Percentiles rank a stretch among this genome's conserved stretches.
These are phyloP conservation scores for Oncorhynchus masou DNA, from an alignment of 2,113 vertebrate species.

Conservation along the genomic window DNA sequence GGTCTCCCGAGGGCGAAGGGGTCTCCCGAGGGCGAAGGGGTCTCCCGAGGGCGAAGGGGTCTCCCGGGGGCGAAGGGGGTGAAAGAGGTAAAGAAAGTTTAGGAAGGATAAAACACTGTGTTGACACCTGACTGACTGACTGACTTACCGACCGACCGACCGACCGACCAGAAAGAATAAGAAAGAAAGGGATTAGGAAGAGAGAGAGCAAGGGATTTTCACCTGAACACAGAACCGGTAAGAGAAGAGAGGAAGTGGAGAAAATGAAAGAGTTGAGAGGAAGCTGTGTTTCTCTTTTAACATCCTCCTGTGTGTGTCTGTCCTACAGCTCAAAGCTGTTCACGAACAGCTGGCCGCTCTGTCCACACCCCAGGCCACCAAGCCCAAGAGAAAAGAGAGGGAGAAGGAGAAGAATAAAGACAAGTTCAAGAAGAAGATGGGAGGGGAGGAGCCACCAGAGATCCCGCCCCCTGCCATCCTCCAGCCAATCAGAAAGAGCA, in stretches of 20 bases:
- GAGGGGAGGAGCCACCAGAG: constrained; percentile 66
- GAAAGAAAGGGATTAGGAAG: not conserved
- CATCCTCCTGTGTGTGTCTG: constrained; percentile 11
- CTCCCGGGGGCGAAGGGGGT: constrained; percentile 58
- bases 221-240: too few relatives aligned
- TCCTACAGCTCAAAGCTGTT: constrained; percentile 86
- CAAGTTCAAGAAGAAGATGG: constrained; percentile 83
- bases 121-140: too few relatives aligned
- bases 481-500: constrained; percentile 62
- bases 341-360: constrained; percentile 93
- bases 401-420: constrained; percentile 84
- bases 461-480: constrained; percentile 52
- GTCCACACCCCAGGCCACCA: constrained; percentile 88
- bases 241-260: too few relatives aligned
- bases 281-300: not conserved
- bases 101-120: not conserved
- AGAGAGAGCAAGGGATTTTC: not conserved
- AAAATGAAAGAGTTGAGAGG: not conserved
- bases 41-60: not conserved
- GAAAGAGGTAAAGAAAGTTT: constrained; percentile 22
- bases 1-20: too few relatives aligned
- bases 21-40: too few relatives aligned
- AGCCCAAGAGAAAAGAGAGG: constrained; percentile 94
- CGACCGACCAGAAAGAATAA: too few relatives aligned
- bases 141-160: too few relatives aligned